phyloP scores from a whole-genome alignment of 2,888 invertebrate species.

The Stenodera caucasica region DNA sequence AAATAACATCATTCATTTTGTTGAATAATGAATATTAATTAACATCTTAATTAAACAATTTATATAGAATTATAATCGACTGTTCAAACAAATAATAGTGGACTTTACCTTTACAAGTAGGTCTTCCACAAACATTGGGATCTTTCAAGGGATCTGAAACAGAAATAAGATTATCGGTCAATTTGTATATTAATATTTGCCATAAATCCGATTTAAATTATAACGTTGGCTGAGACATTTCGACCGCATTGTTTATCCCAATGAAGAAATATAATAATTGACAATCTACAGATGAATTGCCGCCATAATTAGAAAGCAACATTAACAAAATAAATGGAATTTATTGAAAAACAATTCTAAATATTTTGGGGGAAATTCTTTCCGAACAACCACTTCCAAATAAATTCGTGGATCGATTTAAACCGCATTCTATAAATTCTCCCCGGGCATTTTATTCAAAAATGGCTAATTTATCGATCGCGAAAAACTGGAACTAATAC shows the following conservation, averaged over 20 bases:
- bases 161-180: conserved; percentile 24
- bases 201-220: conserved; percentile 8
- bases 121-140: conserved; percentile 72
- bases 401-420: background rate
- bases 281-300: too few species aligned
- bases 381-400: background rate
- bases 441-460: background rate
- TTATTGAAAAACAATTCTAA: background rate
- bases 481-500: background rate
- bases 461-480: background rate
- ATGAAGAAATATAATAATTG: too few species aligned
- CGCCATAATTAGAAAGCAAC: too few species aligned
- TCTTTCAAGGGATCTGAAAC: conserved; percentile 71
- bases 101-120: conserved; percentile 64
- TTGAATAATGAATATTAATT: conserved; percentile 17
- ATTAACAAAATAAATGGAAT: too few species aligned
- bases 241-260: too few species aligned
- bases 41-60: background rate
- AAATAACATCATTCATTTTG: conserved; percentile 12
- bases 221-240: background rate
- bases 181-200: conserved; percentile 19
- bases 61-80: background rate
- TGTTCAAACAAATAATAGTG: background rate
- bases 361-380: background rate
- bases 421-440: background rate